Percentiles rank a stretch among this genome's conserved stretches.
phyloP scores from a whole-genome alignment of 2,888 invertebrate species.

The Ptilodon capucinus region DNA sequence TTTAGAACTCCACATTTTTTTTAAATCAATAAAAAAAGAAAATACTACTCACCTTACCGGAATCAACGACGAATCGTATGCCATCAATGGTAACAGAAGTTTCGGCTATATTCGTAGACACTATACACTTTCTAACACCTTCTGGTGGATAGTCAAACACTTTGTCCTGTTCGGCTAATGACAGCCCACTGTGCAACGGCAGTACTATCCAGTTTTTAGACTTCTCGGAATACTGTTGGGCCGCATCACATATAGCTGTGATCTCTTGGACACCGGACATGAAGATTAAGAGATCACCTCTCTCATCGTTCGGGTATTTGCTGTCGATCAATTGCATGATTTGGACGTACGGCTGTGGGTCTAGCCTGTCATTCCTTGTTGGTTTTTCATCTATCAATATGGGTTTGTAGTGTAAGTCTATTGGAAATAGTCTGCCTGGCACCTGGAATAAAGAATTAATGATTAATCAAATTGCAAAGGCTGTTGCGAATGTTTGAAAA shows the following conservation, averaged over 20 bases:
- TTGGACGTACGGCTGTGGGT: conserved; percentile 96
- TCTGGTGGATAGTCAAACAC: conserved; percentile 98
- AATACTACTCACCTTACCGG: conserved; percentile 89
- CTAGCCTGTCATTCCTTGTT: conserved; percentile 88
- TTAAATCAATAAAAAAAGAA: not conserved
- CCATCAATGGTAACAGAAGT: conserved; percentile 99
- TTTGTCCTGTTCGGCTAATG: conserved; percentile 97
- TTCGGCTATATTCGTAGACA: conserved; percentile 99
- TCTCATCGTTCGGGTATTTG: conserved; percentile 91
- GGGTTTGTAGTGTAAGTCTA: conserved; percentile 94
- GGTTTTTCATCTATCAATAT: conserved; percentile 78
- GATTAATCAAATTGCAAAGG: not conserved
- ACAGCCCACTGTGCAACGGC: conserved; percentile 95
- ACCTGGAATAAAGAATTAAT: conserved; percentile 81
- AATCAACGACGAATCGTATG: conserved; percentile 97
- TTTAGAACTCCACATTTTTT: too few species aligned
- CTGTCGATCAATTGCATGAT: conserved; percentile 96
- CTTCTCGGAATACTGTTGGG: conserved; percentile 89
- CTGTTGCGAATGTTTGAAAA: too few species aligned
- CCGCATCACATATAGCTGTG: conserved; percentile 92
- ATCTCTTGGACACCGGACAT: conserved; percentile 98
- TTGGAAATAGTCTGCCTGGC: conserved; percentile 96
- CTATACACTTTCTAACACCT: conserved; percentile 96
- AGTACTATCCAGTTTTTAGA: conserved; percentile 95
- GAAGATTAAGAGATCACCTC: conserved; percentile 97